Conservation (phyloP, 2,113 vertebrate species). For the Microcebus ravelobensis region DNA sequence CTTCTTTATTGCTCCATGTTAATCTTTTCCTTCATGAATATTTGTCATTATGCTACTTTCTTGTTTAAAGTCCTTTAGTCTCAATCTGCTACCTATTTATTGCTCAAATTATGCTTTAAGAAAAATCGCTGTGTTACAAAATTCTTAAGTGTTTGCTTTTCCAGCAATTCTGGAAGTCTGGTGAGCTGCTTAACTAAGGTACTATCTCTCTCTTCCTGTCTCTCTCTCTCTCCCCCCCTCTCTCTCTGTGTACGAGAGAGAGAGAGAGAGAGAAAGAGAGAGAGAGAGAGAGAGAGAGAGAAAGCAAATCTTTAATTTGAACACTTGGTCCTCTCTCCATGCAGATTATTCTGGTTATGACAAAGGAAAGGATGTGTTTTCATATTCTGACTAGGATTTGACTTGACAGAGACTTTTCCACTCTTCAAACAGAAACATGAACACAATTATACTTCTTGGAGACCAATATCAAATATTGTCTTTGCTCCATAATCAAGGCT, state of each 20-base stretch:
- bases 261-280: too few relatives aligned
- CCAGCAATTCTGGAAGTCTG: background rate
- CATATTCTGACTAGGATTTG: background rate
- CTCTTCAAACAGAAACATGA: background rate
- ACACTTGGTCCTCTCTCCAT: background rate
- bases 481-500: background rate
- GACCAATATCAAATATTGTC: background rate
- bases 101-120: background rate
- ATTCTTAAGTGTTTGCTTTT: background rate
- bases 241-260: too few relatives aligned
- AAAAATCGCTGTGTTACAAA: background rate
- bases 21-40: background rate
- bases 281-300: too few relatives aligned
- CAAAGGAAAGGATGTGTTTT: background rate
- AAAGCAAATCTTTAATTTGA: background rate
- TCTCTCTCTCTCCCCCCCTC: too few relatives aligned
- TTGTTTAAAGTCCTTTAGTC: background rate
- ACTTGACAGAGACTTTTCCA: background rate
- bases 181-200: background rate
- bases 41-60: background rate
- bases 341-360: background rate
- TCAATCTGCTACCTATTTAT: background rate
- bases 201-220: background rate
- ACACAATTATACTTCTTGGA: background rate
- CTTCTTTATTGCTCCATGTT: background rate